Base-by-base conservation (phyloP, 2,113 vertebrate species). In the Poecile atricapillus region DNA sequence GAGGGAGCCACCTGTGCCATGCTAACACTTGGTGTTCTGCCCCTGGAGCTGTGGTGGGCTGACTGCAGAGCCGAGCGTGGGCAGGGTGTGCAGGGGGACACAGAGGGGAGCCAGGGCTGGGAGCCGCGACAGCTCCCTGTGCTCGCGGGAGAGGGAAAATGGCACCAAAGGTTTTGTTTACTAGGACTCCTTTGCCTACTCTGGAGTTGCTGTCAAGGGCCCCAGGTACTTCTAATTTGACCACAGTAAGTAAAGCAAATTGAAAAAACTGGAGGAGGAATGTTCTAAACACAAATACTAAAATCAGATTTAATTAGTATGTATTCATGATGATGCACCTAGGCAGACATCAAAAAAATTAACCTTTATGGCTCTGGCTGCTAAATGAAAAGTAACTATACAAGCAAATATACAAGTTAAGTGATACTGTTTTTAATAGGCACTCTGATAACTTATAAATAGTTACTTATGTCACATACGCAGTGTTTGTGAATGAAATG, bases 401-500 rank as follows among this genome's bases (percentile, higher is more conserved):
- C 59, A 43, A 52, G 23, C 43, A 84, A 58, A 46, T 58, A 62
- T 68, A 75, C 35, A 65, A 41, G 53, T 82, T 31, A 94, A 91
- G 17, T 39, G 17, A 69, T 91, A 46, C 2, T 89, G 53, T 8
- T 94, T 92, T 82, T 81, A 85, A 65, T 35, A 94, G 78, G 35
- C 46, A 87, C 65, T 81, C 67, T 94, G 67, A 74, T 86, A 68
- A 94, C 59, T 94, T 93, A 35, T 64, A 84, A 82, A 52, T 82
- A 95, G 78, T 94, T 91, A 69, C 59, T 73, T 85, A 17, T 83
- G 82, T 95, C n/a, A 78, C 88, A n/a, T 93, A 68, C 10, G 9
- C 67, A 86, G 75, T 88, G 75, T 60, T 52, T 73, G 44, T 89
- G 41, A 93, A 93, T 96, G 79, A 71, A 96, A 92, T 1, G 62